Base-by-base conservation (phyloP, 2,888 invertebrate species). In the Monopis laevigella region DNA sequence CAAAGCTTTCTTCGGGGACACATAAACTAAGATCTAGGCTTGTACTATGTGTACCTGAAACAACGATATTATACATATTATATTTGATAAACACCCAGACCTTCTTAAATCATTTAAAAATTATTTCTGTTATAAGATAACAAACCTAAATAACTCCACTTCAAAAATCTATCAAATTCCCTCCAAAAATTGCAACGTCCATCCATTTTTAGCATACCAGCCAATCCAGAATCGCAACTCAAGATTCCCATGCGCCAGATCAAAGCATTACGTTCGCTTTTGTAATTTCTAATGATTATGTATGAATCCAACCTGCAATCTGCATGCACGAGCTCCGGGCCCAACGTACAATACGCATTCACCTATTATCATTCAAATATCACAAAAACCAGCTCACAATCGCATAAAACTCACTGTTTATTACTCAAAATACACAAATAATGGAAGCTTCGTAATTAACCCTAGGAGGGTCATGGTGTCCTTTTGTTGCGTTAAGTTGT, bases 371-470 rank as follows among this genome's bases (percentile, higher is more conserved):
- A 77, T 75, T 73, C 54, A 66, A 78, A 78, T 75, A 58, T 49
- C 42, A 46, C 17, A 64, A 65, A 61, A 66, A 64, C 58, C 57
- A 58, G 55, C 60, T 62, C 58, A 74, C 71, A 73, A 74, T 73
- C 72, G 68, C 74, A 75, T 78, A 77, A 78, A 78, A 77, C 62
- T 70, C 71, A 69, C 75, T 80, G 80, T 80, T 80, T 80, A 80
- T 80, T 78, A 69, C 78, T 71, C 61, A 78, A 80, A 77, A 73
- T 74, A 80, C 77, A 77, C 78, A 80, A 80, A 80, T 75, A 78
- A 62, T 51, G 54, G 62, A 61, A 61, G 63, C 67, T 68, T 62
- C 62, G 60, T 65, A 57, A 55, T 61, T 41, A 40, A 43, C 38
- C 40, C 42, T 40, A 38, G 40, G 72, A 72, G 73, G 80, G 77